These are phyloP conservation scores for Agapostemon virescens DNA, from an alignment of 2,888 invertebrate species.

Conservation along the genomic window DNA sequence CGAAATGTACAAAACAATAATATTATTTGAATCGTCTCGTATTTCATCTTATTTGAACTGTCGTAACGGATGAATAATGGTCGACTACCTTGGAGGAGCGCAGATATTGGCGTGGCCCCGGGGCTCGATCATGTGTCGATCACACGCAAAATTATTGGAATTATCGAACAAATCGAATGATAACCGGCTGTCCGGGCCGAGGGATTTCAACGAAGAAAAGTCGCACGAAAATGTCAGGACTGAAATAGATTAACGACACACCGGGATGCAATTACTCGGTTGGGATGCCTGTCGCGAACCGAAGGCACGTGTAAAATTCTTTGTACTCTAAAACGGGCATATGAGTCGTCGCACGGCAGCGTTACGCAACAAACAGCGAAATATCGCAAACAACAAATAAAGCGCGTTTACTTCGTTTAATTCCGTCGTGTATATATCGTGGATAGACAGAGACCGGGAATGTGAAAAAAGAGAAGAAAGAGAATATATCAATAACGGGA, in stretches of 20 bases:
- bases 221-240: constrained; percentile 34
- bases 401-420: constrained; percentile 15
- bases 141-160: neutral
- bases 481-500: too few relatives aligned
- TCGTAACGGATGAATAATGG: neutral
- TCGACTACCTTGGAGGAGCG: neutral
- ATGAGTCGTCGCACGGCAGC: constrained; percentile 48
- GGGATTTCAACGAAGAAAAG: constrained; percentile 10
- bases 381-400: constrained; percentile 52
- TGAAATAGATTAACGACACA: constrained; percentile 44
- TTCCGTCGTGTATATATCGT: neutral
- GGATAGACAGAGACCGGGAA: neutral
- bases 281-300: constrained; percentile 43
- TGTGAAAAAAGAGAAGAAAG: neutral
- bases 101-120: neutral
- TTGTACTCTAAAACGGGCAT: constrained; percentile 56
- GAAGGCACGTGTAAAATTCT: constrained; percentile 57
- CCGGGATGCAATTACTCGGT: constrained; percentile 42
- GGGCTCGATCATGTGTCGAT: neutral
- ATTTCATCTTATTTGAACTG: neutral
- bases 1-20: neutral
- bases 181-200: neutral
- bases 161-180: neutral
- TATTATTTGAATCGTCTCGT: neutral
- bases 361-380: constrained; percentile 53